Evolutionary conservation across 2,888 invertebrate genomes (phyloP).

Genomic region (Desoria tigrina): DNA sequence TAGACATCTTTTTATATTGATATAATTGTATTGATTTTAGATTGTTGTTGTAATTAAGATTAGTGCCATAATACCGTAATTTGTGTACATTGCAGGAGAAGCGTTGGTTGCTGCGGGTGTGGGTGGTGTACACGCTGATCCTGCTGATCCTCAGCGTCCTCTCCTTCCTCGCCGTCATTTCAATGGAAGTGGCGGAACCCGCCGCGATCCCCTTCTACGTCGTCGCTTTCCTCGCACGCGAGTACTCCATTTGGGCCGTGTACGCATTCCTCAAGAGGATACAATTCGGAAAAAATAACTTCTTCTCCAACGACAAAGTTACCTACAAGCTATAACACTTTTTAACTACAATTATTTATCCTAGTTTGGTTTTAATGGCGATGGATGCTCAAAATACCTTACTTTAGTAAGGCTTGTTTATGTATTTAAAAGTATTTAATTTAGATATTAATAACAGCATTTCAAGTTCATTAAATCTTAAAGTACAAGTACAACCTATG

Average conservation of each 20-base stretch:
- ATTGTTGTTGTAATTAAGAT: background rate
- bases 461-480: no score
- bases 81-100: constrained; percentile 27
- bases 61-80: background rate
- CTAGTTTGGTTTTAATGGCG: no score
- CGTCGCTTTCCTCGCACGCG: constrained; percentile 26
- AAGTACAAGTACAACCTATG: no score
- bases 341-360: no score
- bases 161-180: constrained; percentile 24
- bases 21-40: background rate
- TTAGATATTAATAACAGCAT: no score
- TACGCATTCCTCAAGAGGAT: constrained; percentile 26
- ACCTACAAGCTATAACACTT: constrained; percentile 19
- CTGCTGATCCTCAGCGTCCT: constrained; percentile 26
- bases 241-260: constrained; percentile 31
- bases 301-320: constrained; percentile 1
- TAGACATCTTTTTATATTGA: background rate
- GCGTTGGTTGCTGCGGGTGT: constrained; percentile 23
- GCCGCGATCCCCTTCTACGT: constrained; percentile 31
- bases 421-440: no score
- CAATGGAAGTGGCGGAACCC: constrained; percentile 29
- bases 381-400: no score
- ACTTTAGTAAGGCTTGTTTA: no score
- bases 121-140: constrained; percentile 32
- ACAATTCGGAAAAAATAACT: background rate